These are phyloP conservation scores for Halictus quadricinctus DNA, from an alignment of 2,888 invertebrate genomes.

Conservation along the genomic window DNA sequence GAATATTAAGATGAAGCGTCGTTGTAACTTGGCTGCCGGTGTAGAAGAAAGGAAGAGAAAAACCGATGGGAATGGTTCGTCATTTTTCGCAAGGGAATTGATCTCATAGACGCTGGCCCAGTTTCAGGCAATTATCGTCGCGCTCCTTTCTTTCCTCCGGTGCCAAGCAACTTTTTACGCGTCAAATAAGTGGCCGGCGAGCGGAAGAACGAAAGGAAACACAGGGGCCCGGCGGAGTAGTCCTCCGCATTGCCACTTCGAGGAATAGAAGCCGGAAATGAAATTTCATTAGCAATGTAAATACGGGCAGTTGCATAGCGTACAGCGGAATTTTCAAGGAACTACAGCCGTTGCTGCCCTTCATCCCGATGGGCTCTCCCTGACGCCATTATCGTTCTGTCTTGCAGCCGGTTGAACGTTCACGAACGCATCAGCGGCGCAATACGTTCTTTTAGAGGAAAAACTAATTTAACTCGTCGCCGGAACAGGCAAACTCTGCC, in stretches of 20 bases:
- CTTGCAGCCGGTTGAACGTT: neutral
- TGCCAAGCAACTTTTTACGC: constrained; percentile 41
- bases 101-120: constrained; percentile 38
- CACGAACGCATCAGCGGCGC: neutral
- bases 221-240: neutral
- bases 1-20: neutral
- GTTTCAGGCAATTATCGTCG: constrained; percentile 48
- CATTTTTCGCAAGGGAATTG: constrained; percentile 25
- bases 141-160: constrained; percentile 23
- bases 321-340: constrained; percentile 32
- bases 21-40: neutral
- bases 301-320: constrained; percentile 55
- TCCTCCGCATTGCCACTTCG: constrained; percentile 42
- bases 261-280: constrained; percentile 64
- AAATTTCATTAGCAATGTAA: constrained; percentile 76
- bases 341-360: neutral
- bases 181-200: constrained; percentile 36
- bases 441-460: neutral
- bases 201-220: constrained; percentile 26
- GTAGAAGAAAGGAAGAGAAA: neutral
- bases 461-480: neutral
- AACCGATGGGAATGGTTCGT: neutral
- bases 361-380: neutral
- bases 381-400: constrained; percentile 5
- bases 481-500: neutral